Base-by-base conservation (phyloP, 2,113 vertebrate genomes). In the Festucalex cinctus region DNA sequence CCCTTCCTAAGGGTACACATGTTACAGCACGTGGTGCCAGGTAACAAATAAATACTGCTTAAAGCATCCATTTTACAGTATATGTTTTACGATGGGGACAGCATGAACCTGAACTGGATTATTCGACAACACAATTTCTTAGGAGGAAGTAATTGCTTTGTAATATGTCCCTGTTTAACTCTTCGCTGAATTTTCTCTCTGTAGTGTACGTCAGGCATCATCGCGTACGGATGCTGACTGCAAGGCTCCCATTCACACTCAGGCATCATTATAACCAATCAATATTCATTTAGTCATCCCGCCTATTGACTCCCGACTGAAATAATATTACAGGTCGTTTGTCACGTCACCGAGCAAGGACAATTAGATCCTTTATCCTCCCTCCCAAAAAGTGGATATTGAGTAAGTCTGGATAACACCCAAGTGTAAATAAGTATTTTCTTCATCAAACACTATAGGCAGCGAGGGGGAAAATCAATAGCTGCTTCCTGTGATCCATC, bases 341-440 rank as follows among this genome's bases (percentile, higher is more conserved):
- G 91, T 98, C 94, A 95, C 95, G 94, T 95, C 93, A 94, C 86
- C 85, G 90, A 94, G 90, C 86, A 92, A 89, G 90, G 92, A 92
- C 93, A 95, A 95, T 95, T 94, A 94, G 92, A 91, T 91, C 84
- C 88, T 90, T 93, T 90, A 93, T 63, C 66, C 70, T 70, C 39
- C 67, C 70, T 70, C 51, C 67, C 28, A 76, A 53, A 74, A 74
- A 66, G 19, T 20, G 63, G 66, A 60, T 44, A 63, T 22, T 57
- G 63, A 53, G 73, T 60, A 58, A 92, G 91, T 92, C 89, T 91
- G 94, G 93, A 93, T 93, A 89, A 88, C 90, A 88, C 92, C 94
- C 94, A 95, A 94, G 91, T 95, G 94, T 96, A 97, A 95, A 95
- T 97, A 95, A 94, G 95, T 97, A 84, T 96, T 94, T 94, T 93